Conservation (phyloP, 2,113 vertebrate species). For the Scophthalmus maximus region DNA sequence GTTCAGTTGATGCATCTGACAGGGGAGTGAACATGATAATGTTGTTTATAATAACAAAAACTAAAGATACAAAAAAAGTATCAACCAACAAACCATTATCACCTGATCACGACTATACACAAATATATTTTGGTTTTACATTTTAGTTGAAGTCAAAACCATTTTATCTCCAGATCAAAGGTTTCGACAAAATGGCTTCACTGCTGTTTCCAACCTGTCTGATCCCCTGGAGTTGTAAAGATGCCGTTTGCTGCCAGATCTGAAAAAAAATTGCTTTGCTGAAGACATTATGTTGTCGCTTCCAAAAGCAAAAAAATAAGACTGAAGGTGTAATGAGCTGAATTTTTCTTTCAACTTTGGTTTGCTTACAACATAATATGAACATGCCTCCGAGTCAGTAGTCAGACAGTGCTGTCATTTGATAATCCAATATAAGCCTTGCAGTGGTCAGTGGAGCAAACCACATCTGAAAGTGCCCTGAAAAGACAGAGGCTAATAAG, state of each 20-base stretch:
- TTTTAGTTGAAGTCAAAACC: no score
- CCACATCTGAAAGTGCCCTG: background rate
- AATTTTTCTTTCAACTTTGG: no score
- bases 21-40: no score
- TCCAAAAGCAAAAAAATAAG: background rate
- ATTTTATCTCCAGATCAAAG: no score
- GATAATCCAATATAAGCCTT: conserved; percentile 7
- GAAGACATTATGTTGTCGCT: background rate
- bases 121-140: no score
- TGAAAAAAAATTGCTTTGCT: background rate
- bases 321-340: background rate
- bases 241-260: background rate
- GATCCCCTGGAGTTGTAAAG: background rate
- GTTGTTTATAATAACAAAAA: no score
- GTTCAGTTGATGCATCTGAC: no score
- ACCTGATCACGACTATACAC: no score
- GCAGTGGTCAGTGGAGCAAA: conserved; percentile 21
- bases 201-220: no score
- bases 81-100: no score
- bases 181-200: no score
- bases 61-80: background rate
- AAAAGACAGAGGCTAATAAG: no score
- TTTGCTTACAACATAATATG: conserved; percentile 8
- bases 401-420: background rate
- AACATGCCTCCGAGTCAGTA: conserved; percentile 8